Evolutionary conservation across 1,140 invertebrate species (phyloP).

Genomic region (Tetramorium simillimum): DNA sequence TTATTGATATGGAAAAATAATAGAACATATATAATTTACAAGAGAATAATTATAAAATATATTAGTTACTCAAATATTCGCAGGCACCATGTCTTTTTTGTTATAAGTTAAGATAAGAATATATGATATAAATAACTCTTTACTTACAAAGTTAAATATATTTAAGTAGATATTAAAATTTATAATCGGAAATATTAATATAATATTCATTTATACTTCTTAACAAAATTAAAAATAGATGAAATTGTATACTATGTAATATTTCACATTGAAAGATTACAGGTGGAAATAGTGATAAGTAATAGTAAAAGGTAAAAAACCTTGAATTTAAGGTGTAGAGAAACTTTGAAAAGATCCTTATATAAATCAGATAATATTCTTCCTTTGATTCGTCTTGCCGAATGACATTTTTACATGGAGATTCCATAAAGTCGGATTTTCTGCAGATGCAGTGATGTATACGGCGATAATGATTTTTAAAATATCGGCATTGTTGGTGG

Average conservation of each 20-base stretch:
- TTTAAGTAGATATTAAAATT: background rate
- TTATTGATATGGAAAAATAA: background rate
- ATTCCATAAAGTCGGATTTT: background rate
- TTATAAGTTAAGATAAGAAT: conserved; percentile 5
- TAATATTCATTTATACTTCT: background rate
- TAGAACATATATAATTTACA: background rate
- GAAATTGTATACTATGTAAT: background rate
- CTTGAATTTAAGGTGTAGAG: background rate
- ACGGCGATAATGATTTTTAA: background rate
- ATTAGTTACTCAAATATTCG: conserved; percentile 5
- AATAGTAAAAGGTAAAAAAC: background rate
- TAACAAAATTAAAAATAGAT: background rate
- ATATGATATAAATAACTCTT: background rate
- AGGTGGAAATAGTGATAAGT: too few relatives aligned
- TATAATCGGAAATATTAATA: background rate
- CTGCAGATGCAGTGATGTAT: background rate
- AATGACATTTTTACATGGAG: background rate
- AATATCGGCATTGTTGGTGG: background rate
- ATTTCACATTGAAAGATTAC: conserved; percentile 1
- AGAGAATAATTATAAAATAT: background rate
- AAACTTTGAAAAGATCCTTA: background rate
- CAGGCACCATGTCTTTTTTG: background rate
- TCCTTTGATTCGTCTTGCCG: background rate
- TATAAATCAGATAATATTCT: background rate
- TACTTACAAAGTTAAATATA: conserved; percentile 1